Percentiles rank a stretch among this genome's conserved stretches.
Evolutionary conservation across 2,113 vertebrate species (phyloP).

Genomic region (Struthidea cinerea): DNA sequence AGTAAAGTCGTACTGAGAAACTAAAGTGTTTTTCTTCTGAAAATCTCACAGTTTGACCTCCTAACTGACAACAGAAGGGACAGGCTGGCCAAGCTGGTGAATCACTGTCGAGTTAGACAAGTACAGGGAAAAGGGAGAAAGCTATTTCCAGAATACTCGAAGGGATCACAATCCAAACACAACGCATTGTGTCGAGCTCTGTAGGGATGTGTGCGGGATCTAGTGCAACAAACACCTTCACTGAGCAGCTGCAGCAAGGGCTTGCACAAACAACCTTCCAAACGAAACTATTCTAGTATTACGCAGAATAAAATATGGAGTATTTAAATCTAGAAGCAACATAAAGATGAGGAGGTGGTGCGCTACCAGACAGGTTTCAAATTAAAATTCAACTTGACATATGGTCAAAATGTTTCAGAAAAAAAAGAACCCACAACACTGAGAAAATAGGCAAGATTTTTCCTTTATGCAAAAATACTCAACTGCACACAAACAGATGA

Average conservation of each 20-base stretch:
- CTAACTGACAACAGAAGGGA: not conserved
- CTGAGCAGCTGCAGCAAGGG: not conserved
- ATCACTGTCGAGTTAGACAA: not conserved
- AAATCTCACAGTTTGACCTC: not conserved
- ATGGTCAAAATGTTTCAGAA: not conserved
- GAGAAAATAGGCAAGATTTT: not conserved
- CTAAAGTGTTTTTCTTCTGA: not conserved
- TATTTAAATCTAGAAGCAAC: not conserved
- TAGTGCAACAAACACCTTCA: not conserved
- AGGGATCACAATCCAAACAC: not conserved
- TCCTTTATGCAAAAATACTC: not conserved
- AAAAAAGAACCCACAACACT: not conserved
- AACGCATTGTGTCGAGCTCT: fast-evolving
- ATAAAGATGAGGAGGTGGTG: not conserved
- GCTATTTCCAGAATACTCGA: not conserved
- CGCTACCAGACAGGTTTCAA: fast-evolving
- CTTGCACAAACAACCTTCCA: not conserved
- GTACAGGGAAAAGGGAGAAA: not conserved
- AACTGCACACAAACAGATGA: not conserved
- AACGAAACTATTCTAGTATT: not conserved
- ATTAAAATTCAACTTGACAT: slow-evolving; percentile 3
- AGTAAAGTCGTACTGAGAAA: not conserved
- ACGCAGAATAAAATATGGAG: not conserved
- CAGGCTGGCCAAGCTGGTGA: not conserved
- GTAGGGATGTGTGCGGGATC: not conserved